Conservation (phyloP, 2,888 invertebrate species). For the Notocelia uddmanniana region DNA sequence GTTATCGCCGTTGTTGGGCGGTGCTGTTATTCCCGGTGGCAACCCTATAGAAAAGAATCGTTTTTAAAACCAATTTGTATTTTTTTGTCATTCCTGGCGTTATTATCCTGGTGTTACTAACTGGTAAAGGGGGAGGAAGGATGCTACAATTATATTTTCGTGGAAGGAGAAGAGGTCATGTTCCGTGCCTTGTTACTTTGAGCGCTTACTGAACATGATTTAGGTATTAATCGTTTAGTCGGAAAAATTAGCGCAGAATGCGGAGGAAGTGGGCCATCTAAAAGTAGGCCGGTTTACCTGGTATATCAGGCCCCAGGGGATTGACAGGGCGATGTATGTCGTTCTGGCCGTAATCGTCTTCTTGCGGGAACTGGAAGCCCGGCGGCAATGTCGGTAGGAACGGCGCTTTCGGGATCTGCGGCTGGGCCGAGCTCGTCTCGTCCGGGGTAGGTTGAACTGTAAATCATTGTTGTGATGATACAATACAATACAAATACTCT, state of each 20-base stretch:
- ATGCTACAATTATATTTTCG: no score
- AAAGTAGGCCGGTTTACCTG: conserved; percentile 41
- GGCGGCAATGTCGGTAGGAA: conserved; percentile 82
- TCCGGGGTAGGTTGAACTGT: conserved; percentile 62
- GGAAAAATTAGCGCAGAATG: no score
- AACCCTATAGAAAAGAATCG: conserved; percentile 43
- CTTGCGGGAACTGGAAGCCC: conserved; percentile 69
- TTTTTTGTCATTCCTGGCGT: no score
- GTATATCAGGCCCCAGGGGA: conserved; percentile 56
- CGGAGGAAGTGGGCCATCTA: no score
- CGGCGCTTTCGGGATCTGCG: conserved; percentile 54
- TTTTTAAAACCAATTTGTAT: neutral
- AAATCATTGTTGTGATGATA: conserved; percentile 50
- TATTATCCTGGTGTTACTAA: no score
- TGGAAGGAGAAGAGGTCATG: no score
- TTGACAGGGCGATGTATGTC: conserved; percentile 69
- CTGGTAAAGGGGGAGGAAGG: no score
- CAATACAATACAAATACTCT: no score
- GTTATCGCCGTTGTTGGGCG: conserved; percentile 68
- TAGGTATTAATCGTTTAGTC: no score
- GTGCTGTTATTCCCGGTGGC: conserved; percentile 66
- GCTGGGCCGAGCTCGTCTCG: conserved; percentile 55
- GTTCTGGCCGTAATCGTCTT: conserved; percentile 74
- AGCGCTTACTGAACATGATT: no score
- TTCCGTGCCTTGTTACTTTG: no score